Base-by-base conservation (phyloP, 1,140 invertebrate genomes). In the Caenorhabditis latens region DNA sequence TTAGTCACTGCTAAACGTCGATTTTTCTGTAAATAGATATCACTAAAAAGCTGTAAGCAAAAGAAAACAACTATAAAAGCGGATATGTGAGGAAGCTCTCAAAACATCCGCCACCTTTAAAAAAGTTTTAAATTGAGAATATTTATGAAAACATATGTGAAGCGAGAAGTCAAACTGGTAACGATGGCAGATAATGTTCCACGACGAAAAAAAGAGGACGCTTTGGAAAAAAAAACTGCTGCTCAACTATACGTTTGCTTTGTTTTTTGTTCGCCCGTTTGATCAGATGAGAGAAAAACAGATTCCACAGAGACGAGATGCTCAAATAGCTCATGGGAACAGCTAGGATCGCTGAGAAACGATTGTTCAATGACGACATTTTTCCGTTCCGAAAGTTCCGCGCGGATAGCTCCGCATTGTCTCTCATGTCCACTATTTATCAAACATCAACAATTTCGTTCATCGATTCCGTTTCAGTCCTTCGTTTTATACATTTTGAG, bases 331-430 rank as follows among this genome's bases (percentile, higher is more conserved):
- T 40, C 61, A 65, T 42, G 16, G 19, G 21, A 61, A 65, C 8
- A 40, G 40, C 65, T 63, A 19, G 13, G 65, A 46, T 71, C 40
- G 46, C 42, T 71, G 65, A n/a, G 65, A 71, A 65, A 65, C 61
- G 61, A 40, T 9, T 46, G 42, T 40, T 63, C 61, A 71, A 43
- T 71, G 65, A 71, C 65, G 65, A 43, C 65, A 71, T 8, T 61
- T 71, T 71, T 71, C 65, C 21, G 65, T 71, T 71, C 65, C 42
- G 65, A 43, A 71, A 40, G 65, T 71, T 71, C 65, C 65, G 61
- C 32, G 21, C 61, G 61, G 61, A 65, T 65, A 19, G 61, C 61
- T 65, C 61, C 61, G 61, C 61, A 65, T 65, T 65, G 61, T 65
- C 61, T 65, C 61, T 40, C 40, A 14, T 13, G 24, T 40, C 16